These are phyloP conservation scores for Phasianus colchicus DNA, from an alignment of 2,113 vertebrate species.

Conservation along the genomic window DNA sequence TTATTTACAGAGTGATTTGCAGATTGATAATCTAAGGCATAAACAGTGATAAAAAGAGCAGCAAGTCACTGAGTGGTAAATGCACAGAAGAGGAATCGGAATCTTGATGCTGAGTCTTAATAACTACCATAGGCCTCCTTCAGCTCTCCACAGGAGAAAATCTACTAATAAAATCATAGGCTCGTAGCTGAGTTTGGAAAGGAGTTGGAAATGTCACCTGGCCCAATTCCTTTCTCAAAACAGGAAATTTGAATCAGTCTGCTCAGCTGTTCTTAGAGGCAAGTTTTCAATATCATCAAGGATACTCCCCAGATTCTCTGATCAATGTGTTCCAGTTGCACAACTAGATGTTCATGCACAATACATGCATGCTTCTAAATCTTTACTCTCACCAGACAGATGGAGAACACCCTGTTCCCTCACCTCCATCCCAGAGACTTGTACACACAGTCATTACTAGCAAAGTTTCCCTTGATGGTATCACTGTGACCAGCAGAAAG, in stretches of 20 bases:
- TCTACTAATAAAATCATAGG: neutral
- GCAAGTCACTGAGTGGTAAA: neutral
- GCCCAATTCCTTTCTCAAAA: neutral
- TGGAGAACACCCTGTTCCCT: neutral
- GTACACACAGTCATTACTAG: neutral
- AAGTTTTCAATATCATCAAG: neutral
- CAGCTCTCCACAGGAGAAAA: neutral
- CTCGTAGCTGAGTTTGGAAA: neutral
- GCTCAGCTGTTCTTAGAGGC: neutral
- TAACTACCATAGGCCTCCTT: neutral
- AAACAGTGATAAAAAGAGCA: neutral
- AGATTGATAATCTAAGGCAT: neutral
- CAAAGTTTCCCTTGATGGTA: neutral
- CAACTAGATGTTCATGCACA: neutral
- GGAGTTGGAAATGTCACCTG: neutral
- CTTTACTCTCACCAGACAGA: neutral
- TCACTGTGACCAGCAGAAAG: neutral
- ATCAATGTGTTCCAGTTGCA: neutral
- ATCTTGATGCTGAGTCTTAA: neutral
- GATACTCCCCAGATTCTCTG: neutral
- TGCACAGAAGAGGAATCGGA: neutral
- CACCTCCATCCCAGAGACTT: neutral
- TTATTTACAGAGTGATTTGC: neutral
- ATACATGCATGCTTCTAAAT: rapidly evolving
- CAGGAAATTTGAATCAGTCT: neutral